A percentile compares a stretch with the other conserved stretches of the same genome.
Conservation (phyloP, 2,797 vertebrate genomes). For the Sebastes cheni region DNA sequence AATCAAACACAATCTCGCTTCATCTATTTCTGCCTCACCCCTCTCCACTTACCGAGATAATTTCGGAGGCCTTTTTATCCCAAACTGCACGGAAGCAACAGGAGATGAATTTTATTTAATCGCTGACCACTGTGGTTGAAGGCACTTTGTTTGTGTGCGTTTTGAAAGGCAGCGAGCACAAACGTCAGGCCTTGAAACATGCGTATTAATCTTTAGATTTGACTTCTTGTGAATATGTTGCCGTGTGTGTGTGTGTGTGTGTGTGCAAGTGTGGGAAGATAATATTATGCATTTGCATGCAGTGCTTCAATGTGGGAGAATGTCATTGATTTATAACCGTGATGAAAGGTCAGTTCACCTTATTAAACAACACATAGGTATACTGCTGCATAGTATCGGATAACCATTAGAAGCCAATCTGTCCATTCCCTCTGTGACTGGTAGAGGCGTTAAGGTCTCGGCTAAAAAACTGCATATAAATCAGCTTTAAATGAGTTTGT, state of each 20-base stretch:
- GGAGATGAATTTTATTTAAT: constrained; percentile 64
- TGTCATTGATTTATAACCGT: constrained; percentile 81
- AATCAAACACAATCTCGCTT: constrained; percentile 77
- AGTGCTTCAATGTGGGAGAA: constrained; percentile 62
- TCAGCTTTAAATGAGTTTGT: constrained; percentile 73
- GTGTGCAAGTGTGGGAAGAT: constrained; percentile 43
- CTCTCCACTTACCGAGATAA: constrained; percentile 57
- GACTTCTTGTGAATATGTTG: constrained; percentile 30
- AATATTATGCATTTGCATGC: constrained; percentile 78
- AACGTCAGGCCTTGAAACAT: constrained; percentile 18
- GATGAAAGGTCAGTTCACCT: constrained; percentile 80
- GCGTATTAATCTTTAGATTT: constrained; percentile 40
- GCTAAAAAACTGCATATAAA: constrained; percentile 72
- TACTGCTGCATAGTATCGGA: constrained; percentile 72
- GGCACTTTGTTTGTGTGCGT: constrained; percentile 22
- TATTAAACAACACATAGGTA: constrained; percentile 80
- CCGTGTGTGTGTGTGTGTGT: background rate
- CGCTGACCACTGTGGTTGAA: constrained; percentile 31
- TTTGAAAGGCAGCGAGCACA: constrained; percentile 6
- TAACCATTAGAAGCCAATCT: constrained; percentile 80
- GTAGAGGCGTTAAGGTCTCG: constrained; percentile 61
- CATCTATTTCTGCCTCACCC: constrained; percentile 63
- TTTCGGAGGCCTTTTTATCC: constrained; percentile 58
- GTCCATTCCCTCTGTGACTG: constrained; percentile 70
- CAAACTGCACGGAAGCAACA: constrained; percentile 46